Percentiles rank a stretch among this genome's conserved stretches.
These are phyloP conservation scores for Pheucticus melanocephalus DNA, from an alignment of 2,113 vertebrate genomes.

Conservation along the genomic window DNA sequence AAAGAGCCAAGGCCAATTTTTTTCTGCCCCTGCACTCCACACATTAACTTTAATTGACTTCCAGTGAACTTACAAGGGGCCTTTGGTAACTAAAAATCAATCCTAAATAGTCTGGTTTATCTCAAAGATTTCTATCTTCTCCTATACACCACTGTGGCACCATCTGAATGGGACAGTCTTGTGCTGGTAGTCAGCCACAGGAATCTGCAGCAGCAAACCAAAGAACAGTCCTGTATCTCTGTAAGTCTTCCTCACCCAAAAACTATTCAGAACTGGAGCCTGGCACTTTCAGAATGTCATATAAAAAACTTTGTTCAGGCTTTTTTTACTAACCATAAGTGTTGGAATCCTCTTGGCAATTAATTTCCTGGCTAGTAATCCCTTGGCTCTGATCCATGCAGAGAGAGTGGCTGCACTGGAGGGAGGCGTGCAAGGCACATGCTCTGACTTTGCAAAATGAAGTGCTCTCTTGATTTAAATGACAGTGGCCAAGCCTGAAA, in stretches of 20 bases:
- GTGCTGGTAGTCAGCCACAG: not conserved
- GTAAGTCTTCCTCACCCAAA: not conserved
- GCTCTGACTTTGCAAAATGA: not conserved
- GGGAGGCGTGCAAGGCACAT: not conserved
- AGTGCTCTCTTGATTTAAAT: not conserved
- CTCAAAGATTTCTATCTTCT: not conserved
- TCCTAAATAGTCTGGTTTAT: not conserved
- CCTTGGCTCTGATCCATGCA: constrained; percentile 5
- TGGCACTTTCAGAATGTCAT: not conserved
- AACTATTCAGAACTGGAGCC: not conserved
- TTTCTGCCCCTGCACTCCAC: not conserved
- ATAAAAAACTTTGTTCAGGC: not conserved
- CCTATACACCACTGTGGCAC: not conserved
- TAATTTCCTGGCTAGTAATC: constrained; percentile 56
- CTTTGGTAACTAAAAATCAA: not conserved
- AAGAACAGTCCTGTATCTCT: not conserved
- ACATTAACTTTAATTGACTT: not conserved
- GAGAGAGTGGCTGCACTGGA: not conserved
- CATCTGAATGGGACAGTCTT: not conserved
- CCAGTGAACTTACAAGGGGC: not conserved
- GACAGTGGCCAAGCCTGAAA: not conserved
- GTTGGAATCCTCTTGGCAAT: constrained; percentile 6
- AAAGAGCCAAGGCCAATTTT: not conserved
- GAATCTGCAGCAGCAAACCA: not conserved
- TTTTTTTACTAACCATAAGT: not conserved